Evolutionary conservation across 2,888 invertebrate genomes (phyloP), one percentile per base, ranked within the genome.

Genomic region (Dryadula phaetusa): DNA sequence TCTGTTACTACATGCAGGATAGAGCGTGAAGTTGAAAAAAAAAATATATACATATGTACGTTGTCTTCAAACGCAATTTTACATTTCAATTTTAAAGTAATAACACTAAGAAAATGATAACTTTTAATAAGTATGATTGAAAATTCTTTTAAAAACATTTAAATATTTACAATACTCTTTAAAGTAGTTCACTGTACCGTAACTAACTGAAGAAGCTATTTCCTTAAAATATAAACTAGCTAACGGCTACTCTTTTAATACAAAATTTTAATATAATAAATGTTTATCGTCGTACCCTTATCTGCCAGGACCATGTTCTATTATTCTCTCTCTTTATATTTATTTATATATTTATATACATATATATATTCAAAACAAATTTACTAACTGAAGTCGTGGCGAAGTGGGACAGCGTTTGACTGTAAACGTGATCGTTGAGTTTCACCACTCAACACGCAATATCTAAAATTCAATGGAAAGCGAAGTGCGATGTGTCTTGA

Each of bases 181-280:
- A 18, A 53, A 53, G 32, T 49, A 49, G 22, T 25, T 14, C 16
- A 3, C 20, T 53, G 12, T 53, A 18, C 18, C 12, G 32, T 20
- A 5, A 53, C n/a, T n/a, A n/a, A 53, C 12, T 49, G 6, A 18
- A 46, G 18, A 52, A 52, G 34, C 34, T 18, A 53, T 53, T 34
- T 34, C 16, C 34, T 34, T 34, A 34, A 53, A 53, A 16, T 5
- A 53, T 53, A 32, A 32, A 4, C 34, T 53, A 34, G 16, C 16
- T 18, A 6, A 25, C 49, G 25, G 28, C 10, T 53, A 53, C 16
- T 53, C 10, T 53, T 53, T 18, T 34, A 34, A 49, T 25, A 28
- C 7, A 28, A 0, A 49, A 14, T 53, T 53, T 18, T 34, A 34
- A 49, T 25, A 28, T n/a, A 28, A 0, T n/a, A 49, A 14, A 22